A percentile compares a stretch with the other conserved stretches of the same genome.
Evolutionary conservation across 2,888 invertebrate species (phyloP).

Genomic region (Pharmacophagus antenor): DNA sequence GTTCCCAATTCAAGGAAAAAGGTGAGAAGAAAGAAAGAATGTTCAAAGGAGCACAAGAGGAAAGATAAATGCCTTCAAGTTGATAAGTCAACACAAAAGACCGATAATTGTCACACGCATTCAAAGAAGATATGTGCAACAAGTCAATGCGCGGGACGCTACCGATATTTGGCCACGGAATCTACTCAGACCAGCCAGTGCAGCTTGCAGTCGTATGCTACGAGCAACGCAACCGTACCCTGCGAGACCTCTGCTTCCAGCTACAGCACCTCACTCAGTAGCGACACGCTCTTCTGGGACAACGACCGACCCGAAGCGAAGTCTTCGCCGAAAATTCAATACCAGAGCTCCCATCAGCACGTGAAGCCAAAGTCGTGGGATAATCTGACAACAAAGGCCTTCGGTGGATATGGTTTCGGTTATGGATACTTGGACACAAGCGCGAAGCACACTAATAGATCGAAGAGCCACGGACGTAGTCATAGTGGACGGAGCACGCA

Average conservation of each 20-base stretch:
- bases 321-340: constrained; percentile 72
- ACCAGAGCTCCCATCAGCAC: constrained; percentile 70
- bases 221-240: constrained; percentile 85
- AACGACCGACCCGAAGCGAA: constrained; percentile 70
- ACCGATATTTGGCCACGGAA: constrained; percentile 84
- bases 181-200: constrained; percentile 88
- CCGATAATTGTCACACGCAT: constrained; percentile 69
- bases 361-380: constrained; percentile 94
- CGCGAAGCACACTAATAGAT: constrained; percentile 62
- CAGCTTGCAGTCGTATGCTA: constrained; percentile 91
- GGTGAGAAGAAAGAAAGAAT: constrained; percentile 78
- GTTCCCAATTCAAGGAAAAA: constrained; percentile 84
- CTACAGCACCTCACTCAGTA: constrained; percentile 92
- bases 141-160: constrained; percentile 68
- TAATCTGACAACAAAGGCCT: constrained; percentile 91
- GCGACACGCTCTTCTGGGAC: constrained; percentile 93
- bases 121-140: constrained; percentile 67
- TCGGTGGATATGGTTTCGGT: constrained; percentile 92
- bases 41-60: constrained; percentile 82
- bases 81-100: constrained; percentile 71
- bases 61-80: constrained; percentile 81
- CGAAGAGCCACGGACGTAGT: constrained; percentile 76
- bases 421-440: constrained; percentile 90
- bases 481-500: constrained; percentile 82
- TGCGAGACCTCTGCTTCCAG: constrained; percentile 88